Percentiles rank a stretch among this genome's conserved stretches.
Conservation (phyloP, 2,113 vertebrate species). For the Progne subis region DNA sequence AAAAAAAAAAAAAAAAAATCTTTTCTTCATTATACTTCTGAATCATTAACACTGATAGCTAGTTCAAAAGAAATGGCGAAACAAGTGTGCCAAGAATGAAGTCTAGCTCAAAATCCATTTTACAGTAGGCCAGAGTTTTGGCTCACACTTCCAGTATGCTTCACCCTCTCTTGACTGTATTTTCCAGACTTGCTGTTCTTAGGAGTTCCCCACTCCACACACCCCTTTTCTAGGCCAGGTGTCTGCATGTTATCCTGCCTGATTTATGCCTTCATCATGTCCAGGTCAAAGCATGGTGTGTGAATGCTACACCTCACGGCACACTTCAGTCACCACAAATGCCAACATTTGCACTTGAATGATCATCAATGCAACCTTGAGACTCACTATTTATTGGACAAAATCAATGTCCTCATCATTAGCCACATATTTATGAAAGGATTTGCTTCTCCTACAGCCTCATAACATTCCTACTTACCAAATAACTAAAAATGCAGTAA, state of each 20-base stretch:
- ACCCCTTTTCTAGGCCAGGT: background rate
- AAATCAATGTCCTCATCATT: background rate
- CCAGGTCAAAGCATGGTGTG: background rate
- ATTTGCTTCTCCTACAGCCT: background rate
- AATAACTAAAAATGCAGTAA: background rate
- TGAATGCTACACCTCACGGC: background rate
- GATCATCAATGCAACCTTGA: background rate
- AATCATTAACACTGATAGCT: background rate
- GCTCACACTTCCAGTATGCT: background rate
- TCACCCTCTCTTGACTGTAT: background rate
- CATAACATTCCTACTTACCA: background rate
- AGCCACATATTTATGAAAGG: background rate
- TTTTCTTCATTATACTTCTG: background rate
- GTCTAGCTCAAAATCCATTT: background rate
- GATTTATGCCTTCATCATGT: conserved; percentile 17
- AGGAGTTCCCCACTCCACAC: background rate
- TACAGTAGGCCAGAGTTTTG: background rate
- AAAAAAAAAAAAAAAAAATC: too few species aligned
- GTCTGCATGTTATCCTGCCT: background rate
- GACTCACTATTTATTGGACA: background rate
- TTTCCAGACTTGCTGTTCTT: background rate
- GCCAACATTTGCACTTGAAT: background rate
- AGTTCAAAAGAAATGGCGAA: background rate
- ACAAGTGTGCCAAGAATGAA: background rate
- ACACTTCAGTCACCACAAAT: background rate